These are phyloP conservation scores for Fistularia commersonii DNA, from an alignment of 2,797 vertebrate species.

Conservation along the genomic window DNA sequence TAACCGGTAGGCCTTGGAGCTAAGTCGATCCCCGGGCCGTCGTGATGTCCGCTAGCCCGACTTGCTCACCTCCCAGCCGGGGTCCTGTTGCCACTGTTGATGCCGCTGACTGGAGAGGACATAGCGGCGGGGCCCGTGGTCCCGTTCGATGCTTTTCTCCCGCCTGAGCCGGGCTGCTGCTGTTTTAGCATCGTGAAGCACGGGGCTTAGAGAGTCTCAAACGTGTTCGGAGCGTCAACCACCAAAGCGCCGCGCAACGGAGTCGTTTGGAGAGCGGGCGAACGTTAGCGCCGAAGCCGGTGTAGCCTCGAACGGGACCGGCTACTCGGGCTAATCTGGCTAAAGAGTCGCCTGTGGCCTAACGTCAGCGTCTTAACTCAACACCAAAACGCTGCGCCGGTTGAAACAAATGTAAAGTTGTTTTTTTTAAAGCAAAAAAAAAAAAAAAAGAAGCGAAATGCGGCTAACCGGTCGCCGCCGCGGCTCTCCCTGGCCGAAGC, in stretches of 20 bases:
- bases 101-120: slow-evolving; percentile 73
- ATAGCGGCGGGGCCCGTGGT: slow-evolving; percentile 73
- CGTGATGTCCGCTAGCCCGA: slow-evolving; percentile 16
- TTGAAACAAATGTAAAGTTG: slow-evolving; percentile 29
- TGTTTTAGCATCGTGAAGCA: slow-evolving; percentile 75
- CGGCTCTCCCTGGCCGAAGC: slow-evolving; percentile 34
- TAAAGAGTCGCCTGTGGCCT: slow-evolving; percentile 58
- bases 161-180: slow-evolving; percentile 76
- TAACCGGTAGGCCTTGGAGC: slow-evolving; percentile 78
- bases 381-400: slow-evolving; percentile 21
- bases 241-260: slow-evolving; percentile 21
- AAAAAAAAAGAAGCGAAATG: background rate
- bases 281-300: slow-evolving; percentile 44
- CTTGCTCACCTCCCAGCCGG: slow-evolving; percentile 71
- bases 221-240: slow-evolving; percentile 44
- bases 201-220: slow-evolving; percentile 47
- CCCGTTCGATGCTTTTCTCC: slow-evolving; percentile 80
- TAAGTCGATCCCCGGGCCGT: slow-evolving; percentile 67
- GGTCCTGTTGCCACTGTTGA: slow-evolving; percentile 73
- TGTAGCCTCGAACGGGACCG: slow-evolving; percentile 48
- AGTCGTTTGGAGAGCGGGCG: slow-evolving; percentile 32
- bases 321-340: slow-evolving; percentile 56
- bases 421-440: slow-evolving; percentile 7
- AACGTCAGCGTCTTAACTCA: slow-evolving; percentile 18
- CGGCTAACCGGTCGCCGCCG: background rate